Conservation (phyloP, 2,888 invertebrate genomes). For the Archips crataeganus region DNA sequence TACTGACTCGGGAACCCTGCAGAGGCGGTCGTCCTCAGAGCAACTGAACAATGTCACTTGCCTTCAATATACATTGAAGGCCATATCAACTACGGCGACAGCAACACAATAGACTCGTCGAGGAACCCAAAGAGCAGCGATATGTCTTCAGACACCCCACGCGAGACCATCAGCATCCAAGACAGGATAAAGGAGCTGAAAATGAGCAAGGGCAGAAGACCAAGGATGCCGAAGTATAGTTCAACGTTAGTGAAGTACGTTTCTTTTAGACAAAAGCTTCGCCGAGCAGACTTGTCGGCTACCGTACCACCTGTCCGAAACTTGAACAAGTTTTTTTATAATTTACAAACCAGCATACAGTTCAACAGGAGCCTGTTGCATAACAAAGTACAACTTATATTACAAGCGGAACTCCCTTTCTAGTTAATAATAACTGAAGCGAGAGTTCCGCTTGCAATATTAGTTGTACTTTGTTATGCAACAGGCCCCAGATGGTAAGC, state of each 20-base stretch:
- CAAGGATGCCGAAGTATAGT: not conserved
- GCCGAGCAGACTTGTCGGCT: no score
- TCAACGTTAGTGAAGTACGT: not conserved
- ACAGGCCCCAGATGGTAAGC: no score
- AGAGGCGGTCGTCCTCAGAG: conserved; percentile 47
- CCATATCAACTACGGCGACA: conserved; percentile 47
- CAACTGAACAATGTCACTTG: conserved; percentile 53
- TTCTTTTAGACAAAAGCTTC: no score
- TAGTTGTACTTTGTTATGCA: no score
- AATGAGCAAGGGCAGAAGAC: conserved; percentile 48
- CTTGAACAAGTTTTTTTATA: no score
- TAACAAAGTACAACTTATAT: no score
- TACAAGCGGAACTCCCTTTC: no score
- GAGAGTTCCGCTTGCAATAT: no score
- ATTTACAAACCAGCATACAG: no score
- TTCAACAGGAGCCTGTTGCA: no score
- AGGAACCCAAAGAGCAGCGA: not conserved
- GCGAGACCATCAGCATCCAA: conserved; percentile 65
- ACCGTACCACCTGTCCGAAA: no score
- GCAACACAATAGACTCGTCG: conserved; percentile 23
- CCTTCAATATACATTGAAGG: conserved; percentile 70
- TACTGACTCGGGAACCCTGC: conserved; percentile 15
- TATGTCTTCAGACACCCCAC: conserved; percentile 1
- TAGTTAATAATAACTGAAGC: no score
- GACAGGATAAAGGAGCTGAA: conserved; percentile 72